Evolutionary conservation across 2,113 vertebrate genomes (phyloP).

Genomic region (Cranoglanis bouderius): DNA sequence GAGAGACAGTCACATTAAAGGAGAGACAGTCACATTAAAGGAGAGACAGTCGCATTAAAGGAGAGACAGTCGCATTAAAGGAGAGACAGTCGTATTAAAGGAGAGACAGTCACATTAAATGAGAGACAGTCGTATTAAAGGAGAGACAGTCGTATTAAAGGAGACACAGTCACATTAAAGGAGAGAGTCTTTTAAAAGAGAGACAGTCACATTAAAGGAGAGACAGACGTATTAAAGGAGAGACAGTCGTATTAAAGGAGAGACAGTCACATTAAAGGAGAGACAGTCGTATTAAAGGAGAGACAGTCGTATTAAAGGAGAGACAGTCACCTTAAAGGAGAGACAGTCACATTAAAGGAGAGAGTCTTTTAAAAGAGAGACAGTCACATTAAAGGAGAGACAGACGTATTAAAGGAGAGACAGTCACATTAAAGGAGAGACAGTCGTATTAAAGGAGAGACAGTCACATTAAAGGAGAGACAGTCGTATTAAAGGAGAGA

Average conservation of each 20-base stretch:
- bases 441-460: background rate
- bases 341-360: background rate
- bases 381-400: background rate
- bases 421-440: background rate
- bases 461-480: background rate
- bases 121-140: background rate
- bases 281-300: background rate
- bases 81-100: background rate
- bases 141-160: background rate
- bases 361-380: background rate
- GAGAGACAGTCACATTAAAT: background rate
- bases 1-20: background rate
- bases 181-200: too few species aligned
- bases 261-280: too few species aligned
- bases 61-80: too few species aligned
- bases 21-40: background rate
- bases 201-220: too few species aligned
- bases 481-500: background rate
- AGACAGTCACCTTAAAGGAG: background rate
- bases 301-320: background rate
- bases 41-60: too few species aligned
- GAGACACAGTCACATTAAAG: too few species aligned
- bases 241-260: too few species aligned
- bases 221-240: too few species aligned
- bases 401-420: background rate